Evolutionary conservation across 2,113 vertebrate genomes (phyloP).

Genomic region (Hypocryptadius cinnamomeus): DNA sequence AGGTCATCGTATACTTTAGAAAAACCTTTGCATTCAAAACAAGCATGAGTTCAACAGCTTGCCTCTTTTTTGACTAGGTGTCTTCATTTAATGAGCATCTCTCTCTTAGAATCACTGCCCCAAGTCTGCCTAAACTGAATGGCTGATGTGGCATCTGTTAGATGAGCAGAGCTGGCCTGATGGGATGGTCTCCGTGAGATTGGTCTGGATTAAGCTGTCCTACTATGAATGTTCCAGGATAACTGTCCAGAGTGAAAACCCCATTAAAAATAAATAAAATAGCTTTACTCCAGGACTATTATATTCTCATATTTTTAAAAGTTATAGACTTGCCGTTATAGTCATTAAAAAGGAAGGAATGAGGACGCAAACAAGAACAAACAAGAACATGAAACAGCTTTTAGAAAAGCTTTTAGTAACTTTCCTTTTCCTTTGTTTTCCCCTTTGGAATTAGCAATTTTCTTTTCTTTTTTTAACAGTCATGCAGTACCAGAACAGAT

Average conservation of each 20-base stretch:
- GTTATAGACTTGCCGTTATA: neutral
- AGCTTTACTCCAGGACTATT: neutral
- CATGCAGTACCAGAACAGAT: neutral
- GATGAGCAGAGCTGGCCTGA: neutral
- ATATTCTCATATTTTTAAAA: neutral
- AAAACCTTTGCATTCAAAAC: neutral
- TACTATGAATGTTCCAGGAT: neutral
- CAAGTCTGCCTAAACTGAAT: neutral
- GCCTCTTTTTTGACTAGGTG: neutral
- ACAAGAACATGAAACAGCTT: neutral
- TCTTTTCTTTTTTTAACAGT: neutral
- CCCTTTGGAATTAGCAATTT: neutral
- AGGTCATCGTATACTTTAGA: neutral
- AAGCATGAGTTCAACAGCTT: neutral
- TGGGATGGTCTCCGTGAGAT: accelerated
- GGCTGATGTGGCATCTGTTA: neutral
- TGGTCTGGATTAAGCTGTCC: neutral
- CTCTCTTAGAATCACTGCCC: neutral
- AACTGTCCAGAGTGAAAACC: neutral
- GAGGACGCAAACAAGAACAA: neutral
- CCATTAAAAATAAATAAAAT: neutral
- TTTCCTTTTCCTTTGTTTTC: neutral
- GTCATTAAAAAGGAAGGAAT: neutral
- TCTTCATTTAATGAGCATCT: neutral
- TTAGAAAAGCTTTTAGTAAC: neutral